phyloP scores from a whole-genome alignment of 2,888 invertebrate species.

The Incurvaria masculella region DNA sequence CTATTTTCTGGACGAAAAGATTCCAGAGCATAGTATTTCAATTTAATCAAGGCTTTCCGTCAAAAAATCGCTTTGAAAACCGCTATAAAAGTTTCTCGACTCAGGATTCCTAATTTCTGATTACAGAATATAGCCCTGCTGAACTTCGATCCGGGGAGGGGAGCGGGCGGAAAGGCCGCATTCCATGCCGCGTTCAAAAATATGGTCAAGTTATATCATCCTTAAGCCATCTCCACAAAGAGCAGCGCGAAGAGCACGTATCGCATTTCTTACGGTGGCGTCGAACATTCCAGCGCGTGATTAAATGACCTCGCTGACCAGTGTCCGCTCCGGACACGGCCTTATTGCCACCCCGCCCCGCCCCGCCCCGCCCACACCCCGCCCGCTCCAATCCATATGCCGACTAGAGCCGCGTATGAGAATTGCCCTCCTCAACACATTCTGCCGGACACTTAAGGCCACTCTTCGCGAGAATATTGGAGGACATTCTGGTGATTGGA shows the following conservation, averaged over 20 bases:
- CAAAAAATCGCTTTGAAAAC: too few relatives aligned
- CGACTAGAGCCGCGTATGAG: background rate
- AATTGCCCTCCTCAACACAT: background rate
- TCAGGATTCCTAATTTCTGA: too few relatives aligned
- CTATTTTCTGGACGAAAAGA: too few relatives aligned
- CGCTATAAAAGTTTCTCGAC: too few relatives aligned
- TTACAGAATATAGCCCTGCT: too few relatives aligned
- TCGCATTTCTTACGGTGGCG: constrained; percentile 19
- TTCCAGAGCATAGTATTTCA: too few relatives aligned
- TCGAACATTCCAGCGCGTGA: constrained; percentile 49
- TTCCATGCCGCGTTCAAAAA: too few relatives aligned
- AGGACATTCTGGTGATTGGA: background rate
- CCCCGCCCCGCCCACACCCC: background rate
- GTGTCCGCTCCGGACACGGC: background rate
- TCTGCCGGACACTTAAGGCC: background rate
- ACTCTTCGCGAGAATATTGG: background rate
- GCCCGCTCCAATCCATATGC: background rate
- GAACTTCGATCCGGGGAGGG: too few relatives aligned
- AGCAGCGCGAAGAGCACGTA: background rate
- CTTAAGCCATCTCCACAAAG: background rate
- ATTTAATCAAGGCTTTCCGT: too few relatives aligned
- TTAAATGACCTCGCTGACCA: constrained; percentile 40
- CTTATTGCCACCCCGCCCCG: background rate
- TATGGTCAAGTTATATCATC: too few relatives aligned
- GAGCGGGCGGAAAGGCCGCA: too few relatives aligned